Conservation (phyloP, 2,888 invertebrate species). For the Limnephilus lunatus region DNA sequence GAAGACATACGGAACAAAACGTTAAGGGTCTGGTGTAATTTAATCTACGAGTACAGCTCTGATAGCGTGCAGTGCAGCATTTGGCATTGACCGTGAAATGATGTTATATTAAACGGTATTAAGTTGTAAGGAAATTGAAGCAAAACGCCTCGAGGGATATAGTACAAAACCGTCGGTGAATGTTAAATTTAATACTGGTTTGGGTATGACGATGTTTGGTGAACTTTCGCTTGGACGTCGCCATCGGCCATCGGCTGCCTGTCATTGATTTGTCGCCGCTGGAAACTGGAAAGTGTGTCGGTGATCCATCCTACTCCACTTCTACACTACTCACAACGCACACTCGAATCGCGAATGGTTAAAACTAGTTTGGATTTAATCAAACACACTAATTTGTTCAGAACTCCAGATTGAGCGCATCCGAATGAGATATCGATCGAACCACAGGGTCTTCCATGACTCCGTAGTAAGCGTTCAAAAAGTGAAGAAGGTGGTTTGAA, state of each 20-base stretch:
- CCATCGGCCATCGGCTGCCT: not conserved
- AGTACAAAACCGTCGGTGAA: not conserved
- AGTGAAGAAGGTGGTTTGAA: too few species aligned
- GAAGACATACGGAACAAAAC: not conserved
- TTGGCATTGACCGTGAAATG: not conserved
- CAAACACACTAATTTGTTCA: not conserved
- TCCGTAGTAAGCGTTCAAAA: too few species aligned
- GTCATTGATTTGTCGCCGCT: not conserved
- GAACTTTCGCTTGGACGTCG: not conserved
- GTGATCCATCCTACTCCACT: not conserved
- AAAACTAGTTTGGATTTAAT: not conserved
- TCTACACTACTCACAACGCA: not conserved
- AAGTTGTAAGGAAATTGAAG: not conserved
- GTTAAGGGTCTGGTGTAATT: not conserved
- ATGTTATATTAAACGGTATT: not conserved
- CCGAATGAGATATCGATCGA: not conserved
- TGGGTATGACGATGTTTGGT: not conserved
- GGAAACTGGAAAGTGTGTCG: conserved; percentile 2
- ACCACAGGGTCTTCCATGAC: too few species aligned
- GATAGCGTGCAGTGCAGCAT: not conserved
- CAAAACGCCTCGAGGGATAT: not conserved
- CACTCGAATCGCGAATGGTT: not conserved
- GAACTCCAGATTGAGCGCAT: not conserved
- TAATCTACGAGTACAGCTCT: not conserved
- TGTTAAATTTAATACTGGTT: conserved; percentile 2